Evolutionary conservation across 1,140 invertebrate genomes (phyloP).

Genomic region (Aplysia californica): DNA sequence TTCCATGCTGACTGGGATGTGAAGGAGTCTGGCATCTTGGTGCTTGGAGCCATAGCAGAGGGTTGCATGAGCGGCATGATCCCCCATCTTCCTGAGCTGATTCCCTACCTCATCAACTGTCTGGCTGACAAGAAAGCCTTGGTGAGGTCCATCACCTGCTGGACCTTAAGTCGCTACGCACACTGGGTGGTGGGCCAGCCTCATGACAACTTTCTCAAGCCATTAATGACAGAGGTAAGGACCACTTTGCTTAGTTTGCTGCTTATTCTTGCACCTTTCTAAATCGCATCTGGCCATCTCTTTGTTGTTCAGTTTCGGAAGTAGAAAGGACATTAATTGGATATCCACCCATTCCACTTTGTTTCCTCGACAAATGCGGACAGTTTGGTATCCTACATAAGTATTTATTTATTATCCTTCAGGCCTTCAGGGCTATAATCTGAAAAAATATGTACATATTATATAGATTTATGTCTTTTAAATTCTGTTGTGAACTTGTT

Average conservation of each 20-base stretch:
- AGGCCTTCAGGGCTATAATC: too few relatives aligned
- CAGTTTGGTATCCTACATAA: too few relatives aligned
- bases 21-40: constrained; percentile 95
- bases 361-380: not conserved
- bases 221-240: constrained; percentile 91
- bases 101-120: constrained; percentile 95
- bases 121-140: constrained; percentile 95
- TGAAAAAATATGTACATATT: too few relatives aligned
- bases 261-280: not conserved
- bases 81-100: constrained; percentile 93
- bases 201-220: constrained; percentile 93
- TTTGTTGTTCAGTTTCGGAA: not conserved
- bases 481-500: too few relatives aligned
- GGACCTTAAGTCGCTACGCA: constrained; percentile 97
- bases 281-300: not conserved
- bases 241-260: not conserved
- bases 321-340: not conserved
- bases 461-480: too few relatives aligned
- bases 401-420: too few relatives aligned
- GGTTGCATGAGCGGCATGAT: constrained; percentile 99
- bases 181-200: constrained; percentile 97
- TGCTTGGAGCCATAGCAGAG: constrained; percentile 98
- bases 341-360: not conserved
- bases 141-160: constrained; percentile 98
- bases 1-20: constrained; percentile 97